Conservation (phyloP, 2,113 vertebrate species). For the Alligator sinensis region DNA sequence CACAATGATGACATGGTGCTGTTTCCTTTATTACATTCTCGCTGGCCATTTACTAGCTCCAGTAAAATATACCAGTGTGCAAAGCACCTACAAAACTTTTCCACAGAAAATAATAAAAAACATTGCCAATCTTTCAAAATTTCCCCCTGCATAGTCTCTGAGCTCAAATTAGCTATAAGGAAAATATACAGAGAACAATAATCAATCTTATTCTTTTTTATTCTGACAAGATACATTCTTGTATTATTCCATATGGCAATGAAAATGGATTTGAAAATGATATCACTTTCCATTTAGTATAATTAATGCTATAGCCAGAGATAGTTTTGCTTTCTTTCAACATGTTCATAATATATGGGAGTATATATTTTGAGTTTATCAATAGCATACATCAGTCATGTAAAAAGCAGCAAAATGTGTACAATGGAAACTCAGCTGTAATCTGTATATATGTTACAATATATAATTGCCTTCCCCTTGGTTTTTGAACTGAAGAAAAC, state of each 20-base stretch:
- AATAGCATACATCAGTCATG: neutral
- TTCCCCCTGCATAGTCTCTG: neutral
- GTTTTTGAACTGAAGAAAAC: neutral
- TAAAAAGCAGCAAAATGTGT: neutral
- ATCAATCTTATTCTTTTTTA: no score
- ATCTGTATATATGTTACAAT: neutral
- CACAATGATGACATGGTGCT: accelerated
- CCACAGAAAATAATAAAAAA: neutral
- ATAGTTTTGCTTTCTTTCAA: neutral
- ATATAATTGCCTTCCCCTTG: neutral
- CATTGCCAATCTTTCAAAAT: neutral
- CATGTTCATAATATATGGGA: neutral
- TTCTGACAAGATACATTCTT: no score
- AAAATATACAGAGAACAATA: no score
- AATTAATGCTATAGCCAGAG: neutral
- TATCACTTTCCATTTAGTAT: neutral
- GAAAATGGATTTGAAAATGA: neutral
- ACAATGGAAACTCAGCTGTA: neutral
- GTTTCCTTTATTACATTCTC: neutral
- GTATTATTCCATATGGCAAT: accelerated
- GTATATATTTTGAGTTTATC: neutral
- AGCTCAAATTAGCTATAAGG: neutral
- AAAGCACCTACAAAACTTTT: neutral
- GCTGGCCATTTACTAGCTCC: neutral
- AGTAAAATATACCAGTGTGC: neutral